Percentiles rank a stretch among this genome's conserved stretches.
Evolutionary conservation across 2,113 vertebrate genomes (phyloP).

Genomic region (Leucosticte australis): DNA sequence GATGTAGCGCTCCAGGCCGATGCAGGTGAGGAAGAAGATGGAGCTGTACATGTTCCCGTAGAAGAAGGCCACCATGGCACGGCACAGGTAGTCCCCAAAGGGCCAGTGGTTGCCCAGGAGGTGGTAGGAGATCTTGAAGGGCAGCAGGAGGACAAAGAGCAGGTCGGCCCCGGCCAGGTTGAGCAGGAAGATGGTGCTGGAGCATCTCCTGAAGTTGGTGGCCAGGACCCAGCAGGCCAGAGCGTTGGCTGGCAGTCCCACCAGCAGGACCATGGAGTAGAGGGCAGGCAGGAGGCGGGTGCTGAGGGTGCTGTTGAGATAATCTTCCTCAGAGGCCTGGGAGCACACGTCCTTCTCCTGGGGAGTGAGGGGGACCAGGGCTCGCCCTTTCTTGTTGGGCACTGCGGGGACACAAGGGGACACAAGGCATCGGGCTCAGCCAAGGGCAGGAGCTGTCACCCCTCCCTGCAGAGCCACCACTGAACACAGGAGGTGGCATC

Average conservation of each 20-base stretch:
- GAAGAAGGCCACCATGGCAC: constrained; percentile 33
- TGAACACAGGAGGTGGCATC: neutral
- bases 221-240: constrained; percentile 61
- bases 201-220: constrained; percentile 41
- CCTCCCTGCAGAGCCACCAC: neutral
- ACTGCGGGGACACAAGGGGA: neutral
- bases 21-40: constrained; percentile 63
- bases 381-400: neutral
- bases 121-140: constrained; percentile 67
- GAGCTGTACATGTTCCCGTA: constrained; percentile 69
- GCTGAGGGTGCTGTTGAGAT: constrained; percentile 30
- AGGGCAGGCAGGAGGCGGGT: constrained; percentile 36
- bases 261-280: constrained; percentile 20
- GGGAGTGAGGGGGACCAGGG: neutral
- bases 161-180: constrained; percentile 56
- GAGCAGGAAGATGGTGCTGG: constrained; percentile 49
- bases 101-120: constrained; percentile 65
- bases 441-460: neutral
- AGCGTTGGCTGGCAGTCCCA: constrained; percentile 55
- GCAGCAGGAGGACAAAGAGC: constrained; percentile 53
- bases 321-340: neutral
- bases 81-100: constrained; percentile 62
- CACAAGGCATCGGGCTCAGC: neutral
- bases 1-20: constrained; percentile 57
- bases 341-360: neutral